These are phyloP conservation scores for Abrostola tripartita DNA, from an alignment of 2,888 invertebrate genomes.

Conservation along the genomic window DNA sequence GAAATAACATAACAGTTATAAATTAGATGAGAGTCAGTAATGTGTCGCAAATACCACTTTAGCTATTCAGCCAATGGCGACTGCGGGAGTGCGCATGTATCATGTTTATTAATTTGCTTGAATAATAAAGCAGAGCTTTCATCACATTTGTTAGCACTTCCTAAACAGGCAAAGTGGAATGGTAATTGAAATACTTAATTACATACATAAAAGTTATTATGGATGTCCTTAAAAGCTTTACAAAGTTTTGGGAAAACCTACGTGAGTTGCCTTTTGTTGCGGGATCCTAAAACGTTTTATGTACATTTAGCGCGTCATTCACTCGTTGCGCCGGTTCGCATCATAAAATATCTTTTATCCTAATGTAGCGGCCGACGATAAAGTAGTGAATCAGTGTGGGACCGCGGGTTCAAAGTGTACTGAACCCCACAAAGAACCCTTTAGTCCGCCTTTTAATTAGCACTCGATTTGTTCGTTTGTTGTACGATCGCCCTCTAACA, in stretches of 20 bases:
- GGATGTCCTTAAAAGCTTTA: constrained; percentile 27
- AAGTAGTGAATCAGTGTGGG: constrained; percentile 58
- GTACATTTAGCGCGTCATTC: constrained; percentile 23
- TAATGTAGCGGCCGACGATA: constrained; percentile 51
- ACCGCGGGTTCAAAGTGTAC: constrained; percentile 67
- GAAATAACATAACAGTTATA: constrained; percentile 39
- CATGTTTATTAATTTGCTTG: no score
- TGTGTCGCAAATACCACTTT: constrained; percentile 12
- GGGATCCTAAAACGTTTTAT: constrained; percentile 34
- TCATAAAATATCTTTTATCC: constrained; percentile 47
- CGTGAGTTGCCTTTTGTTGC: constrained; percentile 27
- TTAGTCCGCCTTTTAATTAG: constrained; percentile 69
- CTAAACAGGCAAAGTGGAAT: constrained; percentile 20
- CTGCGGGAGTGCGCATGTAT: neutral
- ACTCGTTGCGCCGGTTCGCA: constrained; percentile 18
- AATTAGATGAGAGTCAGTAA: constrained; percentile 13
- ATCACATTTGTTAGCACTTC: constrained; percentile 20
- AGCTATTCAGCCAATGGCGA: constrained; percentile 4
- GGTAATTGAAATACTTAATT: constrained; percentile 40
- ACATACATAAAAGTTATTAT: constrained; percentile 31
- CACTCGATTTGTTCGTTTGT: constrained; percentile 60
- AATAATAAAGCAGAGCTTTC: constrained; percentile 2
- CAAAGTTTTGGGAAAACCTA: constrained; percentile 29
- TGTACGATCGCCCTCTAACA: constrained; percentile 32
- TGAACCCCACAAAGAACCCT: constrained; percentile 70